phyloP scores from a whole-genome alignment of 2,797 vertebrate genomes.

The Siniperca scherzeri region DNA sequence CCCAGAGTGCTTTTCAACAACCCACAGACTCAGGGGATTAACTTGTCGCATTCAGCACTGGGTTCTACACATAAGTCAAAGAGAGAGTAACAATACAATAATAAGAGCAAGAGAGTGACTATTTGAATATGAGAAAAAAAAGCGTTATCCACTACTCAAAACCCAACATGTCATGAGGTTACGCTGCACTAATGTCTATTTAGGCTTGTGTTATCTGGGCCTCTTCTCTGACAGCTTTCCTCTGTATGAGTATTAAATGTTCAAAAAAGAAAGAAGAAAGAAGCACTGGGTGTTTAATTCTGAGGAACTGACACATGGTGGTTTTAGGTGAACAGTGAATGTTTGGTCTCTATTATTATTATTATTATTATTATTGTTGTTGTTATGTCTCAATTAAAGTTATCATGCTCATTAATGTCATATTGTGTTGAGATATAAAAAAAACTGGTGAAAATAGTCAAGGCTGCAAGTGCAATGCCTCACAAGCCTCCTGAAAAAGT shows the following conservation, averaged over 20 bases:
- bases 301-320: neutral
- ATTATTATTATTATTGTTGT: neutral
- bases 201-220: neutral
- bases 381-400: constrained; percentile 3
- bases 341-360: neutral
- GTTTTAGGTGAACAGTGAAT: neutral
- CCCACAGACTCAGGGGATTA: neutral
- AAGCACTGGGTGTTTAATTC: neutral
- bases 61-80: neutral
- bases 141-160: neutral
- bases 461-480: neutral
- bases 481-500: neutral
- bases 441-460: neutral
- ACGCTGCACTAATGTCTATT: neutral
- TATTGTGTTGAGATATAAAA: neutral
- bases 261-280: neutral
- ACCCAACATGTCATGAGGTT: neutral
- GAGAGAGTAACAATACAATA: neutral
- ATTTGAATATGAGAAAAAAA: neutral
- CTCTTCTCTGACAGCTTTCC: neutral
- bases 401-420: neutral
- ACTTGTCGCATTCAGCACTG: neutral
- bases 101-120: neutral
- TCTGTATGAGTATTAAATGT: neutral
- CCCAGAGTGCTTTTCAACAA: neutral